Evolutionary conservation across 2,113 vertebrate species (phyloP).

Genomic region (Ornithorhynchus anatinus): DNA sequence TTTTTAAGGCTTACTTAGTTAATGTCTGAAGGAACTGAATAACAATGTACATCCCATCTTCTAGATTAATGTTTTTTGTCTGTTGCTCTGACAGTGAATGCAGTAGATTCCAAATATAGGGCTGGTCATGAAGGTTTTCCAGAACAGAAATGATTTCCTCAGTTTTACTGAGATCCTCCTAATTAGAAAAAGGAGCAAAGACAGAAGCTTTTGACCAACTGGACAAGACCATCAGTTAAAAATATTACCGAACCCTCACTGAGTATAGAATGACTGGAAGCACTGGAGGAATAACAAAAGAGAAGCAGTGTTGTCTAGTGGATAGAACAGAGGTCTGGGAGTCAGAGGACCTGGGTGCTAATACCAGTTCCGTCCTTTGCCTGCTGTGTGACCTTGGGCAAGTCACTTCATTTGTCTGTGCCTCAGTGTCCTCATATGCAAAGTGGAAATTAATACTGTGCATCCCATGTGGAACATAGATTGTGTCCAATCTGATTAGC

Average conservation of each 20-base stretch:
- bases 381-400: too few relatives aligned
- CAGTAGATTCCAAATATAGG: slow-evolving; percentile 66
- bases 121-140: slow-evolving; percentile 65
- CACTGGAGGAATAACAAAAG: too few relatives aligned
- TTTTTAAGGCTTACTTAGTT: slow-evolving; percentile 52
- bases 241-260: background rate
- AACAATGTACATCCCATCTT: background rate
- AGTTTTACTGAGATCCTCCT: slow-evolving; percentile 63
- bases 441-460: too few relatives aligned
- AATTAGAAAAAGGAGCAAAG: background rate
- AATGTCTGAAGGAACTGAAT: slow-evolving; percentile 20
- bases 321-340: too few relatives aligned
- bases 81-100: slow-evolving; percentile 34
- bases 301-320: too few relatives aligned
- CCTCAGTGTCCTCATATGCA: too few relatives aligned
- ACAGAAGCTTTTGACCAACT: background rate
- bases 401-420: too few relatives aligned
- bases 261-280: too few relatives aligned
- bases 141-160: slow-evolving; percentile 60
- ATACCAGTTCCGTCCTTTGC: too few relatives aligned
- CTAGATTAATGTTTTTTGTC: rapidly evolving
- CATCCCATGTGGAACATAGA: too few relatives aligned
- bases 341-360: too few relatives aligned
- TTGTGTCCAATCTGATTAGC: too few relatives aligned
- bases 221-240: background rate